These are phyloP conservation scores for Selenia dentaria DNA, from an alignment of 2,888 invertebrate species.

Conservation along the genomic window DNA sequence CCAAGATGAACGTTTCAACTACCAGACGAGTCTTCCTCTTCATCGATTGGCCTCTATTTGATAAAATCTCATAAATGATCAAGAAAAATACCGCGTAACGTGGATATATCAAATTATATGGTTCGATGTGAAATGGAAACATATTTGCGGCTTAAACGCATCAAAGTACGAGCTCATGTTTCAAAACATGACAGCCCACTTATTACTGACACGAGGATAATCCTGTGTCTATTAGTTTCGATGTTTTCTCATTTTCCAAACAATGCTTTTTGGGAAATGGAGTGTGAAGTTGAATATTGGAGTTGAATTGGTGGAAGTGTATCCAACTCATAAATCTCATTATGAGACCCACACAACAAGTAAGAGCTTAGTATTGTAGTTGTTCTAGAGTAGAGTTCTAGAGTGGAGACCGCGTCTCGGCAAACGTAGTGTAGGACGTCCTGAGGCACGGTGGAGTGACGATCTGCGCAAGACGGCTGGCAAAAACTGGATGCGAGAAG, in stretches of 20 bases:
- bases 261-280: constrained; percentile 3
- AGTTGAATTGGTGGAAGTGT: neutral
- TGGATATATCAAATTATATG: neutral
- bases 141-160: constrained; percentile 5
- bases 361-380: too few relatives aligned
- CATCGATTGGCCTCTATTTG: too few relatives aligned
- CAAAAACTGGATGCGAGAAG: too few relatives aligned
- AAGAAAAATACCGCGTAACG: neutral
- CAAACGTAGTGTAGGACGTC: too few relatives aligned
- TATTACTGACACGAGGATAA: constrained; percentile 11
- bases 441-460: too few relatives aligned
- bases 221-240: neutral
- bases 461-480: too few relatives aligned
- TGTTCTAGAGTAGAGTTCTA: too few relatives aligned
- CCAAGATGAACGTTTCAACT: too few relatives aligned
- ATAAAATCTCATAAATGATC: too few relatives aligned
- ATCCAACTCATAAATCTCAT: neutral
- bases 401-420: too few relatives aligned
- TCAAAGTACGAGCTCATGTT: constrained; percentile 10
- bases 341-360: too few relatives aligned
- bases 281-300: neutral
- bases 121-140: constrained; percentile 2
- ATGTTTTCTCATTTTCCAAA: neutral
- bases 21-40: too few relatives aligned
- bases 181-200: constrained; percentile 5